Evolutionary conservation across 2,888 invertebrate genomes (phyloP).

Genomic region (Papilio gigon): DNA sequence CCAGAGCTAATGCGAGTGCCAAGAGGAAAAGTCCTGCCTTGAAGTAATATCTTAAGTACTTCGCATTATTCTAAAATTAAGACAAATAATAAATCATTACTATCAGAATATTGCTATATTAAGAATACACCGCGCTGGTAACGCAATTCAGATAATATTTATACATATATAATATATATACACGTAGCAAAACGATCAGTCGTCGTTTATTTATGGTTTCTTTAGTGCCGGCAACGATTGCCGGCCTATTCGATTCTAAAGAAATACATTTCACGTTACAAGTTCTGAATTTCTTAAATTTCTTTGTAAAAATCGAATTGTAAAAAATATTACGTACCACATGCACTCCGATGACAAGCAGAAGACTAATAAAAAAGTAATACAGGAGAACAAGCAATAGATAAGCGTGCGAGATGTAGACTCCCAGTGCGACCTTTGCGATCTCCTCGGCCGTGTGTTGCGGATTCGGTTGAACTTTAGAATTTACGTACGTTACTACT

Average conservation of each 20-base stretch:
- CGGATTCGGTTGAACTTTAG: constrained; percentile 50
- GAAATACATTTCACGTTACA: too few species aligned
- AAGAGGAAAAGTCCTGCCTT: constrained; percentile 61
- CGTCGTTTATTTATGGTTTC: too few species aligned
- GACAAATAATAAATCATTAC: not conserved
- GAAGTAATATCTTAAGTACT: constrained; percentile 60
- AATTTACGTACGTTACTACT: constrained; percentile 56
- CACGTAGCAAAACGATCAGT: too few species aligned
- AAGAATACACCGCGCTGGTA: too few species aligned
- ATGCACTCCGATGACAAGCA: constrained; percentile 68
- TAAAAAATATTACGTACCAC: constrained; percentile 54
- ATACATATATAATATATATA: too few species aligned
- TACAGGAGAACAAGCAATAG: constrained; percentile 63
- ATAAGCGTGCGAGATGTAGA: constrained; percentile 69
- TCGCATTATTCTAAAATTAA: constrained; percentile 62
- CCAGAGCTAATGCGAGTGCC: constrained; percentile 58
- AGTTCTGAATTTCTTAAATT: too few species aligned
- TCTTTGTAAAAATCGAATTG: not conserved
- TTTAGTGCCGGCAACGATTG: too few species aligned
- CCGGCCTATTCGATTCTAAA: too few species aligned
- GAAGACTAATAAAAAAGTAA: constrained; percentile 58
- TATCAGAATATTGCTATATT: too few species aligned
- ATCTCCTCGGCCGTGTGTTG: constrained; percentile 60
- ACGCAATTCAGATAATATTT: too few species aligned
- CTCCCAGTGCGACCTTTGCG: constrained; percentile 53